Conservation (phyloP, 2,888 invertebrate species). For the Platynereis dumerilii region DNA sequence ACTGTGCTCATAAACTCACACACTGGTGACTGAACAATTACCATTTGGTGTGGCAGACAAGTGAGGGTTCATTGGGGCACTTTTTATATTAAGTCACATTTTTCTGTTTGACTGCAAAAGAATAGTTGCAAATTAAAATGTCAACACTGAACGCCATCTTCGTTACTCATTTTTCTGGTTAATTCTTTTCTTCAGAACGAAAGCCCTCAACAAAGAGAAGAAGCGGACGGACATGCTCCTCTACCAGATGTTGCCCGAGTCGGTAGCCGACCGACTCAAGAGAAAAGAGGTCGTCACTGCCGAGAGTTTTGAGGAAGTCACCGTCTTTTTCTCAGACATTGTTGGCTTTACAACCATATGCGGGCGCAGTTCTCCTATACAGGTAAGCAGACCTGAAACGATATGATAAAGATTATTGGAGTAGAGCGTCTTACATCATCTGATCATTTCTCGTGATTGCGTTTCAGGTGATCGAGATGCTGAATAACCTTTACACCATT, state of each 20-base stretch:
- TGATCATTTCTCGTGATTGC: too few species aligned
- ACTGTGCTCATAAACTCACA: too few species aligned
- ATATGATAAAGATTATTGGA: too few species aligned
- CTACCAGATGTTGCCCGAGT: slow-evolving; percentile 55
- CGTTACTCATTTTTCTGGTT: background rate
- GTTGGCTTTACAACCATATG: slow-evolving; percentile 54
- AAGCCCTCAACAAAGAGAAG: slow-evolving; percentile 49
- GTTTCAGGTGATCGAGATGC: slow-evolving; percentile 49
- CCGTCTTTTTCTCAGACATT: slow-evolving; percentile 56
- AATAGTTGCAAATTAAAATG: too few species aligned
- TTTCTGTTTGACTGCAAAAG: too few species aligned
- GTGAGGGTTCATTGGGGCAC: too few species aligned
- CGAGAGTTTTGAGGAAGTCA: slow-evolving; percentile 48
- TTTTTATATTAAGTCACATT: too few species aligned
- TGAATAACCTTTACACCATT: slow-evolving; percentile 49
- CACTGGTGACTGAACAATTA: too few species aligned
- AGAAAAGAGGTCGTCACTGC: slow-evolving; percentile 47
- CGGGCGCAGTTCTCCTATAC: slow-evolving; percentile 49
- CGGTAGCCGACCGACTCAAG: slow-evolving; percentile 51
- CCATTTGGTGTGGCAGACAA: too few species aligned
- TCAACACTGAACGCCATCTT: too few species aligned
- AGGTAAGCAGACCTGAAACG: too few species aligned
- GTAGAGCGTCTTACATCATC: too few species aligned
- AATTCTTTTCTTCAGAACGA: slow-evolving; percentile 40
- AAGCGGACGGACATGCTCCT: slow-evolving; percentile 50